These are phyloP conservation scores for Mystacornis crossleyi DNA, from an alignment of 2,113 vertebrate species.

Conservation along the genomic window DNA sequence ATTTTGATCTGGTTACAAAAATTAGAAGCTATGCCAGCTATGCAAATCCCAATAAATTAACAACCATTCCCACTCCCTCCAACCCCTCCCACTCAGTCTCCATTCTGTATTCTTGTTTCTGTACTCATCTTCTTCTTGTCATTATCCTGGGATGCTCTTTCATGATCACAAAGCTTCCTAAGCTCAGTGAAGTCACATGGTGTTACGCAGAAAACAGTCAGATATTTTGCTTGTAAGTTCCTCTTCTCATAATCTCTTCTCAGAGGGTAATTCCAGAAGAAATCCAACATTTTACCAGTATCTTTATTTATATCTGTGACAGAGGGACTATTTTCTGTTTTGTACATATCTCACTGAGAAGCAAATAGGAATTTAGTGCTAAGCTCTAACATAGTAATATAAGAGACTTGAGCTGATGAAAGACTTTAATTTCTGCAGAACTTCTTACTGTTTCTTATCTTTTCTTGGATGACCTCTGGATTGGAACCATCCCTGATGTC, in stretches of 20 bases:
- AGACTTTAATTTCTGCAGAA: neutral
- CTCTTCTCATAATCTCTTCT: neutral
- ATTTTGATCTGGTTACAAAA: neutral
- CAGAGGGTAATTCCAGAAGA: neutral
- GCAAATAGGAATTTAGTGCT: neutral
- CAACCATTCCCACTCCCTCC: neutral
- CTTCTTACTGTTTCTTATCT: neutral
- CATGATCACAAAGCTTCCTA: neutral
- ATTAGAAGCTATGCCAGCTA: neutral
- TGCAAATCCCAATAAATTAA: neutral
- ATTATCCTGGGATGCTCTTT: neutral
- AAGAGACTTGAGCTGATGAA: neutral
- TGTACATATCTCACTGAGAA: neutral
- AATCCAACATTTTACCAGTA: neutral
- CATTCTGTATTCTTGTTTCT: neutral
- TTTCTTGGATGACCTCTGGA: neutral
- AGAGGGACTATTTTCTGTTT: neutral
- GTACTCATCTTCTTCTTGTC: neutral
- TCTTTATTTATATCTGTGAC: neutral
- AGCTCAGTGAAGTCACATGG: neutral
- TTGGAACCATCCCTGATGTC: neutral
- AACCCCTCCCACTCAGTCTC: fast-evolving
- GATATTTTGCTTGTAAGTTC: neutral
- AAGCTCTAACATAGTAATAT: neutral
- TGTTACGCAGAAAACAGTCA: neutral